phyloP scores from a whole-genome alignment of 1,140 invertebrate species.

The Orussus abietinus region DNA sequence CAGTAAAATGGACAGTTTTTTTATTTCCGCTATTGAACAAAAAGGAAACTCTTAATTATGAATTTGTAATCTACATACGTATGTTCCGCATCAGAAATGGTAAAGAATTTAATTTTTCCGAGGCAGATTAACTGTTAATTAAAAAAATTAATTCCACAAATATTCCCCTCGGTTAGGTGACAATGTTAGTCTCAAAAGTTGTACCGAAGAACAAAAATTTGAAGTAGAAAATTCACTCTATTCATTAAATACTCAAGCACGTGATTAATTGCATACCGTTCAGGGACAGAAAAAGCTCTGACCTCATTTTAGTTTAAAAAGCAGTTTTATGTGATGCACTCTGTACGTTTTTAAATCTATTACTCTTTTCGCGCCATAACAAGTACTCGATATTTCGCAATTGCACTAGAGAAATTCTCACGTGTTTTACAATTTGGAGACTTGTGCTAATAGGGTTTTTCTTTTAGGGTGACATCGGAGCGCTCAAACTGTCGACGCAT shows the following conservation, averaged over 20 bases:
- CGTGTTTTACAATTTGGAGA: no score
- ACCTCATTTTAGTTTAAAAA: constrained; percentile 1
- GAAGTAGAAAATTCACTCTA: no score
- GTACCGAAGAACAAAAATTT: no score
- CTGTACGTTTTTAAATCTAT: neutral
- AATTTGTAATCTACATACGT: constrained; percentile 6
- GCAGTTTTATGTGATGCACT: constrained; percentile 14
- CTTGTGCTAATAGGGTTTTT: no score
- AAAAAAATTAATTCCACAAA: no score
- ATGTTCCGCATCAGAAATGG: constrained; percentile 5
- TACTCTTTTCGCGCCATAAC: no score
- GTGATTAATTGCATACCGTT: no score
- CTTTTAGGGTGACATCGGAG: constrained; percentile 62
- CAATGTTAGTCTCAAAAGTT: no score
- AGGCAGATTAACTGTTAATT: no score
- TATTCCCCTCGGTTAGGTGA: no score
- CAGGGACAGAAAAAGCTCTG: no score
- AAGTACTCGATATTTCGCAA: constrained; percentile 2
- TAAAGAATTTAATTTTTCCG: constrained; percentile 6
- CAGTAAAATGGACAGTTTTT: constrained; percentile 7
- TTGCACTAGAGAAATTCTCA: constrained; percentile 9
- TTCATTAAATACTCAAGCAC: no score
- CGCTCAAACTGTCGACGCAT: constrained; percentile 70
- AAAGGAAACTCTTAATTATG: neutral
- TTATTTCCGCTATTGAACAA: neutral